Evolutionary conservation across 1,140 invertebrate genomes (phyloP).

Genomic region (Chironomus tepperi): DNA sequence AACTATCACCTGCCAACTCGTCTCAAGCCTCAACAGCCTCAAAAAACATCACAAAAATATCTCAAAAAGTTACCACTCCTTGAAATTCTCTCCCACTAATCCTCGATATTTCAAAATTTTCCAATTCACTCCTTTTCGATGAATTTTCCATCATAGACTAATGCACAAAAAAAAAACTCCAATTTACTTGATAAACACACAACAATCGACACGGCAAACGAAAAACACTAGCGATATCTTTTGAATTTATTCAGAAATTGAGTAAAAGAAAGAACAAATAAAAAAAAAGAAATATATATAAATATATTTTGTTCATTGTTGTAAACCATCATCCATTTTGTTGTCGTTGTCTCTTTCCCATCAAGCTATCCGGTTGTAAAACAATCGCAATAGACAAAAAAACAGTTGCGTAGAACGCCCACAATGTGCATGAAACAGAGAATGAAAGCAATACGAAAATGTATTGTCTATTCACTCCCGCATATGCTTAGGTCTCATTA

Average conservation of each 20-base stretch:
- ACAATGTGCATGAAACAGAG: neutral
- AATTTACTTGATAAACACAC: neutral
- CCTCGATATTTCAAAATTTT: neutral
- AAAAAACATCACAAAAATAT: too few species aligned
- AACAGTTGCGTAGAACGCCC: conserved; percentile 21
- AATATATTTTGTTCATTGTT: neutral
- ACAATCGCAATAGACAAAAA: conserved; percentile 24
- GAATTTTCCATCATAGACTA: conserved; percentile 1
- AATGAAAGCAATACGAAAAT: neutral
- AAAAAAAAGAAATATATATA: too few species aligned
- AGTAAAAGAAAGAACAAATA: too few species aligned
- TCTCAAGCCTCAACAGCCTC: too few species aligned
- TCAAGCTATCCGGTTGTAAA: neutral
- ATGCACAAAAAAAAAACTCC: neutral
- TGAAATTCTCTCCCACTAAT: neutral
- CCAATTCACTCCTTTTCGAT: neutral
- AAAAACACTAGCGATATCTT: conserved; percentile 19
- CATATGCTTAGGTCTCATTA: neutral
- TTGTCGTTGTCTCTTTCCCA: conserved; percentile 7
- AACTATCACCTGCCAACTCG: too few species aligned
- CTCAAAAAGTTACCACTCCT: too few species aligned
- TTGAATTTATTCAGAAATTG: neutral
- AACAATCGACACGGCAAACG: neutral
- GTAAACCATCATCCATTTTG: conserved; percentile 22
- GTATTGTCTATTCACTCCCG: neutral